phyloP scores from a whole-genome alignment of 2,797 vertebrate genomes.

The Arctocebus calabarensis region DNA sequence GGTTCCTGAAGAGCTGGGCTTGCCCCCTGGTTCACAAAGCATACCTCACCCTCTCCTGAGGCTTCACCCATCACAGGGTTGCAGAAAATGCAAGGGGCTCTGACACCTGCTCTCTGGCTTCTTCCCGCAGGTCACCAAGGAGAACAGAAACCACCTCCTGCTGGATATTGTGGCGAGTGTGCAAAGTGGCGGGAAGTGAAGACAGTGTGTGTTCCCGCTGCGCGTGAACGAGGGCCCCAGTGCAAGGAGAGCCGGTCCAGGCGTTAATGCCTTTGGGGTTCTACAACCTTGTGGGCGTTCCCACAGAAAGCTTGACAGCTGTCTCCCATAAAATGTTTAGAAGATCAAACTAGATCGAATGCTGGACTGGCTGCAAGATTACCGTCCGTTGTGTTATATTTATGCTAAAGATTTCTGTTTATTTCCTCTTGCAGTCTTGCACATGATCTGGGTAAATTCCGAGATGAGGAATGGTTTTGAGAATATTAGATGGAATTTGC shows the following conservation, averaged over 20 bases:
- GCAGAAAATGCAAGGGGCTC: not conserved
- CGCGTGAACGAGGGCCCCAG: too few relatives aligned
- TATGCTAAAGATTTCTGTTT: not conserved
- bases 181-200: slow-evolving; percentile 88
- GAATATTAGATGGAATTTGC: slow-evolving; percentile 49
- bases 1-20: not conserved
- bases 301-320: slow-evolving; percentile 41
- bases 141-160: slow-evolving; percentile 93
- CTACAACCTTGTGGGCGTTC: not conserved
- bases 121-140: slow-evolving; percentile 92
- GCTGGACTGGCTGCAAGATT: not conserved
- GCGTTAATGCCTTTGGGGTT: not conserved
- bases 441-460: slow-evolving; percentile 59
- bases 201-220: not conserved
- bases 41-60: not conserved
- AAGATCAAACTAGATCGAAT: slow-evolving; percentile 21
- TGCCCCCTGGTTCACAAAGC: not conserved
- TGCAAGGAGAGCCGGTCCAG: not conserved
- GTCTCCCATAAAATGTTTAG: slow-evolving; percentile 65
- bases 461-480: slow-evolving; percentile 61
- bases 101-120: not conserved
- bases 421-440: slow-evolving; percentile 60
- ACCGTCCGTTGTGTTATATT: not conserved
- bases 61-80: accelerated
- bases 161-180: slow-evolving; percentile 91